Percentiles rank a stretch among this genome's conserved stretches.
phyloP scores from a whole-genome alignment of 1,140 invertebrate species.

The Drosophila mayri region DNA sequence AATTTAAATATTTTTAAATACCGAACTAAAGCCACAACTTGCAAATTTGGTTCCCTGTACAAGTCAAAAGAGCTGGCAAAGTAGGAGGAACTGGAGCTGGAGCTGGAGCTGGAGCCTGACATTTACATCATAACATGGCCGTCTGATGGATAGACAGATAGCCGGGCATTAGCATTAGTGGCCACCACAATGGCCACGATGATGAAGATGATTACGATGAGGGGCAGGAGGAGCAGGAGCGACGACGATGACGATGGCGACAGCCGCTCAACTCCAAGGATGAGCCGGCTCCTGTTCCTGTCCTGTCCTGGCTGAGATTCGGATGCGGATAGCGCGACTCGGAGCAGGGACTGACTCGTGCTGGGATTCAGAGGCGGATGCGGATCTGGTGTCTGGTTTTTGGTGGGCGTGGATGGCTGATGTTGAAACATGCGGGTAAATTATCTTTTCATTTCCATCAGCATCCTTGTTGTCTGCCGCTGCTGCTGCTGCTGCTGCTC shows the following conservation, averaged over 20 bases:
- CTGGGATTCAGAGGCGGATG: constrained; percentile 10
- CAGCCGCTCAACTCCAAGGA: constrained; percentile 15
- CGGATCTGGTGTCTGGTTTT: constrained; percentile 18
- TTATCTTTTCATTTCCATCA: constrained; percentile 82
- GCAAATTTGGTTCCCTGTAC: neutral
- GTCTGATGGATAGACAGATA: constrained; percentile 80
- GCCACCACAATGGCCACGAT: constrained; percentile 37
- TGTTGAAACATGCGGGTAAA: constrained; percentile 78
- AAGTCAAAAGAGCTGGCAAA: neutral
- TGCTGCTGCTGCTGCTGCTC: constrained; percentile 2
- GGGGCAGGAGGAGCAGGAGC: neutral
- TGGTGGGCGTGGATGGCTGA: constrained; percentile 49
- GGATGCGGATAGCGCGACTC: constrained; percentile 21
- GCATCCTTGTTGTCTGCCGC: constrained; percentile 20
- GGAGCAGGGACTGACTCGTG: neutral
- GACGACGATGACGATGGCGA: constrained; percentile 31
- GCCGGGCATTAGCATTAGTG: constrained; percentile 77
- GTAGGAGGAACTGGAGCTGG: constrained; percentile 3
- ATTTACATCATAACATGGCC: constrained; percentile 80
- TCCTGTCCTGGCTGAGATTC: constrained; percentile 3
- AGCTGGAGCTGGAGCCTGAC: constrained; percentile 39
- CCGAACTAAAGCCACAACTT: neutral
- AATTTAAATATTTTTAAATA: neutral
- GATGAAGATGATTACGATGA: constrained; percentile 37
- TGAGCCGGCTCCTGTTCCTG: constrained; percentile 14